These are phyloP conservation scores for Corvus moneduloides DNA, from an alignment of 2,113 vertebrate genomes.

Conservation along the genomic window DNA sequence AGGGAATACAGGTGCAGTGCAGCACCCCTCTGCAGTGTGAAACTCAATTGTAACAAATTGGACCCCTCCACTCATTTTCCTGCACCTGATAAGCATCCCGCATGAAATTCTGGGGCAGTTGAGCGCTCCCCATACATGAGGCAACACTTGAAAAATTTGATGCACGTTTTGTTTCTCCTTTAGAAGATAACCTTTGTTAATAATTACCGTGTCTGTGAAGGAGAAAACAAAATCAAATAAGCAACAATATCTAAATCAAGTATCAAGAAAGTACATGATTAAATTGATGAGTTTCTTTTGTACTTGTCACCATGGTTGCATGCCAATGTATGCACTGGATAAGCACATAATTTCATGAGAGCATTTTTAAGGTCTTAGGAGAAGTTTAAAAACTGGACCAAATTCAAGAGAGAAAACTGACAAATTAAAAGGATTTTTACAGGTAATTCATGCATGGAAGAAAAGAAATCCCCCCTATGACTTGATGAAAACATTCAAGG, in stretches of 20 bases:
- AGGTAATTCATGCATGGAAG: neutral
- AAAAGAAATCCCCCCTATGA: neutral
- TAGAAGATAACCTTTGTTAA: neutral
- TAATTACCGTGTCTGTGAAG: neutral
- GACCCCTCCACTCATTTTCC: neutral
- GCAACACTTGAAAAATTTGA: neutral
- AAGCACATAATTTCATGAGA: neutral
- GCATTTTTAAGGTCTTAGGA: neutral
- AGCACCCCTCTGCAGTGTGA: neutral
- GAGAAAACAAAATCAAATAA: neutral
- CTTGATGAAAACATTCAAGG: slow-evolving; percentile 12
- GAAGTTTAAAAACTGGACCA: neutral
- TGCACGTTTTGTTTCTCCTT: neutral
- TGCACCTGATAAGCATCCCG: neutral
- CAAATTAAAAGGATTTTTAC: neutral
- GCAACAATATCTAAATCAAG: neutral
- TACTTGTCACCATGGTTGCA: neutral
- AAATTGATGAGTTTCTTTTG: neutral
- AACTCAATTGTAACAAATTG: neutral
- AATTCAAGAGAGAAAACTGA: neutral
- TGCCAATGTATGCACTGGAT: neutral
- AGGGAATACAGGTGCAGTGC: neutral
- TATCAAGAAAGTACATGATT: neutral
- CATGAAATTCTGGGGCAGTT: neutral
- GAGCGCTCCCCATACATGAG: neutral